These are phyloP conservation scores for Rhodeus uyekii DNA, from an alignment of 2,797 vertebrate species.

Conservation along the genomic window DNA sequence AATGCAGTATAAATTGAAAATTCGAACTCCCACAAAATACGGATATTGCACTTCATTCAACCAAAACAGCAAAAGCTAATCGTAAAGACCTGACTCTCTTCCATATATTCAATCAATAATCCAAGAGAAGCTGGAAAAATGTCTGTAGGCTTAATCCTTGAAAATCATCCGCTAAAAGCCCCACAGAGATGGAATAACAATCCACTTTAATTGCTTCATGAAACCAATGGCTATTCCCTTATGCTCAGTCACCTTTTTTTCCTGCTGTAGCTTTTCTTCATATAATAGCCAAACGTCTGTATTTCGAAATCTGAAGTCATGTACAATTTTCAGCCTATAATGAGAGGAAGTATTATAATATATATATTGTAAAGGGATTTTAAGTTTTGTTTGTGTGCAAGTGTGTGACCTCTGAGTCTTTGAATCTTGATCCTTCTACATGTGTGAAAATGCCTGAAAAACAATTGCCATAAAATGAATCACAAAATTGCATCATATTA, in stretches of 20 bases:
- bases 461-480: neutral
- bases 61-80: constrained; percentile 29
- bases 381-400: neutral
- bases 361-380: neutral
- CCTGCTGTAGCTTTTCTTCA: neutral
- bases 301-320: constrained; percentile 21
- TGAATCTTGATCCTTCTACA: neutral
- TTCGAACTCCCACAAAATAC: neutral
- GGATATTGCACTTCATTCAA: constrained; percentile 22
- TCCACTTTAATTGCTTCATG: constrained; percentile 27
- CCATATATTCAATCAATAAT: constrained; percentile 38
- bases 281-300: constrained; percentile 28
- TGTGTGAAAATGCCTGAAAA: neutral
- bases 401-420: neutral
- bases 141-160: constrained; percentile 27
- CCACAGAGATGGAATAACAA: constrained; percentile 13
- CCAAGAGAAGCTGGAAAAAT: constrained; percentile 17
- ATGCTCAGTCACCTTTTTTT: neutral
- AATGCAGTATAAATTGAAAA: neutral
- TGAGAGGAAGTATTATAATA: no score
- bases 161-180: constrained; percentile 5
- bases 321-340: constrained; percentile 47
- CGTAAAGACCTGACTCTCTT: constrained; percentile 13
- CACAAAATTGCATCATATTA: neutral
- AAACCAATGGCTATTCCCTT: constrained; percentile 19